phyloP scores from a whole-genome alignment of 2,888 invertebrate genomes.

The Eupithecia pulchellata region DNA sequence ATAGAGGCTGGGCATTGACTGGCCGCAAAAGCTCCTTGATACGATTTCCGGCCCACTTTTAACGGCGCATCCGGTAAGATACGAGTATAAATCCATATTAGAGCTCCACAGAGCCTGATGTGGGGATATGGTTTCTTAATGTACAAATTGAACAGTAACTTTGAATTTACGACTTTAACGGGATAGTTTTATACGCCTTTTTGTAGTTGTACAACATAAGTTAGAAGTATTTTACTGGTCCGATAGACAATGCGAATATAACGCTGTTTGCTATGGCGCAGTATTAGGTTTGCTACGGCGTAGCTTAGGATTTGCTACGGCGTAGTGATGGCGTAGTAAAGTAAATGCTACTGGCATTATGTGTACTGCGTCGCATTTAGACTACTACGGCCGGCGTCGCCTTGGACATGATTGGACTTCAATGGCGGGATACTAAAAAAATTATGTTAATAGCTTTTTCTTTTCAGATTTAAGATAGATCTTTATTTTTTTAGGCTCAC shows the following conservation, averaged over 20 bases:
- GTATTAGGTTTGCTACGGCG: neutral
- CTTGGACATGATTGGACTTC: too few species aligned
- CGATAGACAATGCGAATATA: neutral
- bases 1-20: constrained; percentile 59
- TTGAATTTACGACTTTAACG: constrained; percentile 22
- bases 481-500: too few species aligned
- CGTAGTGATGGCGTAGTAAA: neutral
- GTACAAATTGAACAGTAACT: constrained; percentile 32
- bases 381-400: neutral
- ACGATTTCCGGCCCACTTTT: constrained; percentile 78
- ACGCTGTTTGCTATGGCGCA: neutral
- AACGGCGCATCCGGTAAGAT: constrained; percentile 71
- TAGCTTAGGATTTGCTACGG: neutral
- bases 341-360: too few species aligned
- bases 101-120: constrained; percentile 55
- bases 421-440: too few species aligned
- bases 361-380: too few species aligned
- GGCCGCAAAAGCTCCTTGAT: constrained; percentile 74
- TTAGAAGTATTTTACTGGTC: neutral
- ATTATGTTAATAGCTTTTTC: too few species aligned
- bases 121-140: constrained; percentile 51
- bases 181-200: neutral
- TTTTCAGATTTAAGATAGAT: too few species aligned
- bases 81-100: constrained; percentile 70
- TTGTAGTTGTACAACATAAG: neutral